Percentiles rank a stretch among this genome's conserved stretches.
Evolutionary conservation across 2,797 vertebrate genomes (phyloP).

Genomic region (Adrianichthys oophorus): DNA sequence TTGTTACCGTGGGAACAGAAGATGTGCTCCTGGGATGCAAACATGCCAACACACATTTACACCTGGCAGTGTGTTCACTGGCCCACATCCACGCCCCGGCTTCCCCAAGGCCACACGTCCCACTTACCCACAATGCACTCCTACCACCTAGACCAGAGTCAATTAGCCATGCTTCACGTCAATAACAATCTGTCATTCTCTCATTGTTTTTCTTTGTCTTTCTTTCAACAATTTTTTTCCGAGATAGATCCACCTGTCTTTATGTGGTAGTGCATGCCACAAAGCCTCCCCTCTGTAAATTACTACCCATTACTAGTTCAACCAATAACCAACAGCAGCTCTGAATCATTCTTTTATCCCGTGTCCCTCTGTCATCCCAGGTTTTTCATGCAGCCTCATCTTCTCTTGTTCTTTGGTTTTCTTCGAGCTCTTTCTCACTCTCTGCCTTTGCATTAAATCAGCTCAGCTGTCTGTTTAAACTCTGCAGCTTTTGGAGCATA

Average conservation of each 20-base stretch:
- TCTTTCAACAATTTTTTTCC: constrained; percentile 14
- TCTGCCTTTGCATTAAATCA: constrained; percentile 57
- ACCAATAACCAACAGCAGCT: constrained; percentile 39
- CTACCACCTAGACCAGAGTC: constrained; percentile 56
- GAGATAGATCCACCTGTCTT: not conserved
- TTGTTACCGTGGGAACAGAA: constrained; percentile 65
- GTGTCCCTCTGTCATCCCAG: constrained; percentile 1
- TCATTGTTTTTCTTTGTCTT: constrained; percentile 9
- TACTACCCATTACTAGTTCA: constrained; percentile 33
- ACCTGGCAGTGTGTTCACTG: constrained; percentile 71
- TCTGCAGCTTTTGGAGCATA: constrained; percentile 58
- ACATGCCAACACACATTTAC: constrained; percentile 29
- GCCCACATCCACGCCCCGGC: constrained; percentile 51
- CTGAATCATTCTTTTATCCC: constrained; percentile 20
- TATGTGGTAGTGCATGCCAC: constrained; percentile 26
- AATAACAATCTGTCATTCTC: constrained; percentile 45
- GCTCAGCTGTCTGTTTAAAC: constrained; percentile 60
- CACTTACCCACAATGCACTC: constrained; percentile 76
- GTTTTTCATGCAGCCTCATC: not conserved
- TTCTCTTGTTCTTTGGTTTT: constrained; percentile 15
- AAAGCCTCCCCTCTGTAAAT: constrained; percentile 19
- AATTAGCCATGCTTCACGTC: constrained; percentile 63
- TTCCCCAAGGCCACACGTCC: constrained; percentile 67
- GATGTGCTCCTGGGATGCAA: constrained; percentile 44
- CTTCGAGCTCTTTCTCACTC: constrained; percentile 28